Percentiles rank a stretch among this genome's conserved stretches.
phyloP scores from a whole-genome alignment of 2,797 vertebrate species.

The Uromys caudimaculatus region DNA sequence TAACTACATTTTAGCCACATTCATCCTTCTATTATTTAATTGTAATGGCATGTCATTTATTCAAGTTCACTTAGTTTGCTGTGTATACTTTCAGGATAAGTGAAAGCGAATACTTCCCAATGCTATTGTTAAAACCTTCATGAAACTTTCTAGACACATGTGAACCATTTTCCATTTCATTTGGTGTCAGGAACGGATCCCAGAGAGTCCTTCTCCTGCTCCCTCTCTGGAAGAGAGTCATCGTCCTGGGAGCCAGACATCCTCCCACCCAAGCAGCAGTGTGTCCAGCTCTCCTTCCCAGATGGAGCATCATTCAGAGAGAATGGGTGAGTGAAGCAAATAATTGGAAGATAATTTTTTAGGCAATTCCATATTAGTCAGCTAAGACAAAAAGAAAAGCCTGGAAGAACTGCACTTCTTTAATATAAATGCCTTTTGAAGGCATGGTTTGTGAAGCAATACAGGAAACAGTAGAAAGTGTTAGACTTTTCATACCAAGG shows the following conservation, averaged over 20 bases:
- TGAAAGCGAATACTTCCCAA: not conserved
- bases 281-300: slow-evolving; percentile 94
- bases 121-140: not conserved
- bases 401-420: not conserved
- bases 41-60: not conserved
- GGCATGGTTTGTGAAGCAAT: not conserved
- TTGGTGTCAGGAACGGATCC: slow-evolving; percentile 91
- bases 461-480: not conserved
- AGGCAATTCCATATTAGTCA: not conserved
- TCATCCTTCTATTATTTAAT: not conserved
- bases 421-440: slow-evolving; percentile 8
- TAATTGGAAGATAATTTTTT: not conserved
- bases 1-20: not conserved
- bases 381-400: not conserved
- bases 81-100: not conserved
- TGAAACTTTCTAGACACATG: not conserved
- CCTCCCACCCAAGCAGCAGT: slow-evolving; percentile 94
- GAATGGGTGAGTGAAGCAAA: slow-evolving; percentile 88
- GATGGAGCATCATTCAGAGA: slow-evolving; percentile 89
- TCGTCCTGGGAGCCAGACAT: slow-evolving; percentile 90
- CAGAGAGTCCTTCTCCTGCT: slow-evolving; percentile 93
- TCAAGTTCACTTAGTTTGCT: not conserved
- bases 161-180: slow-evolving; percentile 52
- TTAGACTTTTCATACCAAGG: not conserved
- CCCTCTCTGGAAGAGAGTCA: slow-evolving; percentile 92